These are phyloP conservation scores for Melopsittacus undulatus DNA, from an alignment of 2,797 vertebrate genomes.

Conservation along the genomic window DNA sequence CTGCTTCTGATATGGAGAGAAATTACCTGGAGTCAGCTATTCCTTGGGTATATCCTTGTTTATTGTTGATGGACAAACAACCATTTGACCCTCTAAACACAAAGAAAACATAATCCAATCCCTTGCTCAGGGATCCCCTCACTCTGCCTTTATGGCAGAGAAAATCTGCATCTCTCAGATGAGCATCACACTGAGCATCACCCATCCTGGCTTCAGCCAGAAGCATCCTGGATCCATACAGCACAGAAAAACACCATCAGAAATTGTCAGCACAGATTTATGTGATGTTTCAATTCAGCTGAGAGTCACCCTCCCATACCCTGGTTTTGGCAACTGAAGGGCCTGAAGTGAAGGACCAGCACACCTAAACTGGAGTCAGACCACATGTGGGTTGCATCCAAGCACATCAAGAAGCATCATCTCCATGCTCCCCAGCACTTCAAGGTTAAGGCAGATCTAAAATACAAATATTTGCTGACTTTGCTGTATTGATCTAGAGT, in stretches of 20 bases:
- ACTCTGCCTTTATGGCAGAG: neutral
- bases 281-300: neutral
- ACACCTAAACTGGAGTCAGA: neutral
- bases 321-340: neutral
- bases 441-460: neutral
- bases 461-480: neutral
- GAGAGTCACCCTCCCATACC: neutral
- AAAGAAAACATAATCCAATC: neutral
- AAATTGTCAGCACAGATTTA: neutral
- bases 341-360: neutral
- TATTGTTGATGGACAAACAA: neutral
- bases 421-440: neutral
- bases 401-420: neutral
- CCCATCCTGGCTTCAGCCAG: neutral
- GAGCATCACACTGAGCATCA: neutral
- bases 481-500: neutral
- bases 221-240: neutral
- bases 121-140: neutral
- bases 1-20: neutral
- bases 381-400: neutral
- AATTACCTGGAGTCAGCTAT: neutral
- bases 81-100: neutral
- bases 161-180: neutral
- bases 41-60: neutral
- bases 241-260: fast-evolving